These are phyloP conservation scores for Ptychoptera contaminata DNA, from an alignment of 2,888 invertebrate species.

Conservation along the genomic window DNA sequence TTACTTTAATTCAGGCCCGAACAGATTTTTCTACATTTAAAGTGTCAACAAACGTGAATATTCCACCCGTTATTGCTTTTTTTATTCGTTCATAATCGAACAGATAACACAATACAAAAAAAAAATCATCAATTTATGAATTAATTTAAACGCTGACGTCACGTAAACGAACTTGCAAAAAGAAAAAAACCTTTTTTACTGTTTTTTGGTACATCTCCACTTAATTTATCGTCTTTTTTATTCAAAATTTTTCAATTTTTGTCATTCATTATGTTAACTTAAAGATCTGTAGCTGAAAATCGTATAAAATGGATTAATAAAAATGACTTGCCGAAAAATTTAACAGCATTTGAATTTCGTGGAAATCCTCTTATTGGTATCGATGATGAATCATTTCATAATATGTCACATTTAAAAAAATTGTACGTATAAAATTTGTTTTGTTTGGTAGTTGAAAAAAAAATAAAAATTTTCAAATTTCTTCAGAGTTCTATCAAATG, in stretches of 20 bases:
- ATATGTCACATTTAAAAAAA: slow-evolving; percentile 61
- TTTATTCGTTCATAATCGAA: not conserved
- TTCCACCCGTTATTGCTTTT: too few species aligned
- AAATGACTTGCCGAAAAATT: slow-evolving; percentile 50
- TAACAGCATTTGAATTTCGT: slow-evolving; percentile 64
- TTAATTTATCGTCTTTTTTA: not conserved
- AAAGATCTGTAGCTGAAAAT: slow-evolving; percentile 71
- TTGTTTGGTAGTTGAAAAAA: slow-evolving; percentile 1
- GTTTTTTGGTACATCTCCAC: too few species aligned
- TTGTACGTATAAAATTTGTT: slow-evolving; percentile 43
- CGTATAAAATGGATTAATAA: slow-evolving; percentile 59
- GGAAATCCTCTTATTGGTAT: slow-evolving; percentile 65
- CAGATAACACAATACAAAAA: not conserved
- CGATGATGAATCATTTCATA: slow-evolving; percentile 52
- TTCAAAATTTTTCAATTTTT: too few species aligned
- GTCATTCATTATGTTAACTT: slow-evolving; percentile 9
- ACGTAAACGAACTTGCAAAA: not conserved
- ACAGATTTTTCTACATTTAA: too few species aligned
- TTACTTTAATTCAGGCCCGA: too few species aligned
- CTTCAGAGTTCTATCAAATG: slow-evolving; percentile 70
- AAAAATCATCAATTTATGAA: not conserved
- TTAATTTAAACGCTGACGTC: not conserved
- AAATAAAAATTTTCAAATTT: not conserved
- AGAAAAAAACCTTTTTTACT: not conserved
- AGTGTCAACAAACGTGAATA: too few species aligned